Evolutionary conservation across 1,140 invertebrate species (phyloP).

Genomic region (Sinonovacula constricta): DNA sequence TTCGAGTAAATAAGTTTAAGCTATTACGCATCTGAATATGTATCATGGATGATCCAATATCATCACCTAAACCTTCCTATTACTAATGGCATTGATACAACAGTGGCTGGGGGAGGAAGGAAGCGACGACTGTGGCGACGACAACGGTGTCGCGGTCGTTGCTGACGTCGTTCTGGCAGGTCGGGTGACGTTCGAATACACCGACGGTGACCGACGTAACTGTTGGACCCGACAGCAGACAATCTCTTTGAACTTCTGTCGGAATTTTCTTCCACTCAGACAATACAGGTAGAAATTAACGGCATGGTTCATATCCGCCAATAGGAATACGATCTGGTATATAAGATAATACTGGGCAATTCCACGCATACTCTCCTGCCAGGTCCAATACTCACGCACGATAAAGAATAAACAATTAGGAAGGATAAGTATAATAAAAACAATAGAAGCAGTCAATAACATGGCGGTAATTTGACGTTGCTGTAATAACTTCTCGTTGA

Average conservation of each 20-base stretch:
- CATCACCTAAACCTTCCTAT: too few relatives aligned
- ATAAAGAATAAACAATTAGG: conserved; percentile 70
- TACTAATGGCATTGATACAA: too few relatives aligned
- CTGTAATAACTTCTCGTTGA: conserved; percentile 58
- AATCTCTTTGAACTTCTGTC: conserved; percentile 56
- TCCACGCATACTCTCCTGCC: conserved; percentile 8
- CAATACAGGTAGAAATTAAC: conserved; percentile 72
- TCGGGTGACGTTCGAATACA: not conserved
- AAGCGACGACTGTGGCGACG: not conserved
- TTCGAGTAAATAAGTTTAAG: too few relatives aligned
- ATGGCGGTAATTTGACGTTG: conserved; percentile 68
- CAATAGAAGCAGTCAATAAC: conserved; percentile 65
- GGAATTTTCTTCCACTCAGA: conserved; percentile 66
- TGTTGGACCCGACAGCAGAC: not conserved
- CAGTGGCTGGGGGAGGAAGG: too few relatives aligned
- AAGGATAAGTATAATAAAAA: conserved; percentile 64
- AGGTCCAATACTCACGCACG: conserved; percentile 52
- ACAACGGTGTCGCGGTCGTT: not conserved
- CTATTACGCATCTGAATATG: too few relatives aligned
- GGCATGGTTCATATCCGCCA: conserved; percentile 66
- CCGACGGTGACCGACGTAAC: not conserved
- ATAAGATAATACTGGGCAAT: conserved; percentile 51
- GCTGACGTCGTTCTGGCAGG: not conserved
- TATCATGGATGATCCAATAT: too few relatives aligned
- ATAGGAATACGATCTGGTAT: conserved; percentile 60